These are phyloP conservation scores for Magallana ariakensis DNA, from an alignment of 1,140 invertebrate genomes.

Conservation along the genomic window DNA sequence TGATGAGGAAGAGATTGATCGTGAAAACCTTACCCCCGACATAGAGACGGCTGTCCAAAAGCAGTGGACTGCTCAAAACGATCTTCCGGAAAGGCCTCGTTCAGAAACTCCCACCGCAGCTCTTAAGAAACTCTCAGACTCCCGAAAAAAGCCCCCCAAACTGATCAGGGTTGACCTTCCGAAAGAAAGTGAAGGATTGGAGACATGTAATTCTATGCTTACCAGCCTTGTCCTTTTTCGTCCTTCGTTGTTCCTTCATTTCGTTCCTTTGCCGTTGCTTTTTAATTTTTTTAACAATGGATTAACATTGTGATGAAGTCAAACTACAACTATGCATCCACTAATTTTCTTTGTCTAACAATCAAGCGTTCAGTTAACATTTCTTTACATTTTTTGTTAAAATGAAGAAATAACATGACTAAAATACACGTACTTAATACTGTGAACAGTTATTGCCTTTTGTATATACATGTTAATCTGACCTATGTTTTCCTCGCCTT, in stretches of 20 bases:
- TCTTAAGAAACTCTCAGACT: slow-evolving; percentile 44
- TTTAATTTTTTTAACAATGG: too few species aligned
- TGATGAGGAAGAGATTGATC: slow-evolving; percentile 29
- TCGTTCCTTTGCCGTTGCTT: background rate
- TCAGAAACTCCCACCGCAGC: slow-evolving; percentile 44
- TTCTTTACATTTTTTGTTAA: too few species aligned
- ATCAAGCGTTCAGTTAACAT: too few species aligned
- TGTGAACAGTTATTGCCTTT: too few species aligned
- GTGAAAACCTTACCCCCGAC: slow-evolving; percentile 32
- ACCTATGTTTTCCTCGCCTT: too few species aligned
- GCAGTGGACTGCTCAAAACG: slow-evolving; percentile 39
- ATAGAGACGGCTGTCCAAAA: slow-evolving; percentile 48
- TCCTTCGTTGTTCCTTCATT: background rate
- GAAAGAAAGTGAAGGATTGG: slow-evolving; percentile 50
- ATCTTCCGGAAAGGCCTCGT: slow-evolving; percentile 32
- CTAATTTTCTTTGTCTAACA: too few species aligned
- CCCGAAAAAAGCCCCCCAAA: slow-evolving; percentile 43
- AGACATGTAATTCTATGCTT: slow-evolving; percentile 39
- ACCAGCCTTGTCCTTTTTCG: background rate
- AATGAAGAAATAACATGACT: too few species aligned
- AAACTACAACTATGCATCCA: too few species aligned
- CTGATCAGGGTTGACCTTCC: slow-evolving; percentile 51
- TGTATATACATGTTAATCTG: too few species aligned
- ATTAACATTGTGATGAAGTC: too few species aligned
- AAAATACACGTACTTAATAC: too few species aligned